phyloP scores from a whole-genome alignment of 2,888 invertebrate species.

The Lasioglossum pauxillum region DNA sequence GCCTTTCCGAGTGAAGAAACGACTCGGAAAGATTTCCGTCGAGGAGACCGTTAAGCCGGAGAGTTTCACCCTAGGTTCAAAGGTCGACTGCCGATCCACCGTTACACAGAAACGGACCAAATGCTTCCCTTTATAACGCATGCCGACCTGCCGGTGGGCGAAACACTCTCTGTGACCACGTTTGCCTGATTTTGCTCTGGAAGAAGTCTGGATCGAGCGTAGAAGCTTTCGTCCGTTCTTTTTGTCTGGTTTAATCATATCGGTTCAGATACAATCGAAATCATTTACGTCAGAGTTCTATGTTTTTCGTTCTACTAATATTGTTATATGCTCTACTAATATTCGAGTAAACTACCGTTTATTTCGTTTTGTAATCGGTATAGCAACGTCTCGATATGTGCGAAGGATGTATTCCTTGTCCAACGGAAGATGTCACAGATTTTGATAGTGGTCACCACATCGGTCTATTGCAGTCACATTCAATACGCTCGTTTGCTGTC shows the following conservation, averaged over 20 bases:
- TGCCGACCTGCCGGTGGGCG: slow-evolving; percentile 72
- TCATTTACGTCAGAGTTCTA: neutral
- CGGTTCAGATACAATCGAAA: neutral
- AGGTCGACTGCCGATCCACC: slow-evolving; percentile 80
- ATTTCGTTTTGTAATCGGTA: neutral
- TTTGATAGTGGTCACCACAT: too few relatives aligned
- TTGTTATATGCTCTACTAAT: neutral
- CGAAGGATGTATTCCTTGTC: neutral
- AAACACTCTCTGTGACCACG: slow-evolving; percentile 59
- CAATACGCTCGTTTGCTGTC: too few relatives aligned
- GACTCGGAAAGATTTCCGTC: slow-evolving; percentile 81
- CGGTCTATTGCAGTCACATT: too few relatives aligned
- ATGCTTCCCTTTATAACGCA: slow-evolving; percentile 83
- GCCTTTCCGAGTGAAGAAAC: slow-evolving; percentile 81
- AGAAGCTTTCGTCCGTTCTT: neutral
- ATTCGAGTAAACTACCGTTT: neutral
- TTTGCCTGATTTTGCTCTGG: slow-evolving; percentile 25
- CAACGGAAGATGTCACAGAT: too few relatives aligned
- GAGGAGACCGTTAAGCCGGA: slow-evolving; percentile 82
- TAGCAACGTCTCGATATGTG: neutral
- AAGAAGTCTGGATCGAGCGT: slow-evolving; percentile 4
- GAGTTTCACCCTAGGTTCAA: slow-evolving; percentile 80
- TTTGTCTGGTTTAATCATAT: neutral
- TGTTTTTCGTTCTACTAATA: neutral
- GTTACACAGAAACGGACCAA: slow-evolving; percentile 81